Evolutionary conservation across 1,140 invertebrate genomes (phyloP).

Genomic region (Drosophila virilis): DNA sequence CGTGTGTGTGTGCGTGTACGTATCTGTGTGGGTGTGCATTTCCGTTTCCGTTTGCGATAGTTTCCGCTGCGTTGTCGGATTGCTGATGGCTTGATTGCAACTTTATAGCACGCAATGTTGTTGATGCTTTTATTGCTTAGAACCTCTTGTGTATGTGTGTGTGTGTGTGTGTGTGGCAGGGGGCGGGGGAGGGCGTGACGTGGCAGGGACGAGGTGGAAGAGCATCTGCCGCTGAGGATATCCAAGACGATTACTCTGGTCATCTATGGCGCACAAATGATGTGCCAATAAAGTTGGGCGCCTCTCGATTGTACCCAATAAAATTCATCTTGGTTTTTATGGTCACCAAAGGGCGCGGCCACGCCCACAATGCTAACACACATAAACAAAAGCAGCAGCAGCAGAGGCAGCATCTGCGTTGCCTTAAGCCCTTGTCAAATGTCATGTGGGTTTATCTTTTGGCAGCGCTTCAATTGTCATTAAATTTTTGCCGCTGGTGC

Average conservation of each 20-base stretch:
- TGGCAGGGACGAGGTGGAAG: no score
- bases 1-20: neutral
- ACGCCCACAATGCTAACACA: slow-evolving; percentile 36
- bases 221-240: neutral
- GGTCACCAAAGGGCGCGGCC: slow-evolving; percentile 25
- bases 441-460: slow-evolving; percentile 63
- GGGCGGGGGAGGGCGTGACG: neutral
- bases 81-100: slow-evolving; percentile 49
- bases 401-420: slow-evolving; percentile 20
- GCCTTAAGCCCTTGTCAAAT: slow-evolving; percentile 75
- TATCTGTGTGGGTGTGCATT: slow-evolving; percentile 40
- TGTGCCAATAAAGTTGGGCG: slow-evolving; percentile 73
- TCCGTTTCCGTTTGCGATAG: slow-evolving; percentile 53
- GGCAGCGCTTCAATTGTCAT: slow-evolving; percentile 47
- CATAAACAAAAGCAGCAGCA: slow-evolving; percentile 13
- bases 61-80: slow-evolving; percentile 48
- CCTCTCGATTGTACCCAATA: slow-evolving; percentile 72
- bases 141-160: neutral
- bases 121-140: slow-evolving; percentile 23
- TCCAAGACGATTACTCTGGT: slow-evolving; percentile 32
- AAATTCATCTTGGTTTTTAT: slow-evolving; percentile 81
- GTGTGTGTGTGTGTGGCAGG: neutral
- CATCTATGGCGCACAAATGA: slow-evolving; percentile 68
- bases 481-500: slow-evolving; percentile 14
- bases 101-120: slow-evolving; percentile 53